Evolutionary conservation across 2,888 invertebrate species (phyloP), one percentile per base, ranked within the genome.

Genomic region (Xestia c-nigrum): DNA sequence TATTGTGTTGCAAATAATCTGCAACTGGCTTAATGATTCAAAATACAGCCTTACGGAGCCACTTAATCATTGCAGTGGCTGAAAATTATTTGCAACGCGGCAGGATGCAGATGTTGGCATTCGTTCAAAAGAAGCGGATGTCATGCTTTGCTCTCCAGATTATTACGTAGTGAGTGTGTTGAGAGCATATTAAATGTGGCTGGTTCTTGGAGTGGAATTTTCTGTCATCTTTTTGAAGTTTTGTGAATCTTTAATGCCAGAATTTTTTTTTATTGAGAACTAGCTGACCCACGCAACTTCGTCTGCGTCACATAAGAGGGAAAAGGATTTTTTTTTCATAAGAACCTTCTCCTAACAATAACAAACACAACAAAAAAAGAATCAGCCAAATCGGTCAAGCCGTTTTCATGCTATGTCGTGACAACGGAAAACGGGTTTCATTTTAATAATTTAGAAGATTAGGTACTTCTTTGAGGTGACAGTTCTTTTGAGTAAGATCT

Each of bases 51-150:
- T 77, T 72, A 59, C 63, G 43, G 66, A 73, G 74, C 75, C 78
- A 84, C 70, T 74, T 81, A 83, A 87, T 85, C 68, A 80, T 81
- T 87, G 81, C 77, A 85, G 80, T 77, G 50, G 69, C 63, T 72
- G 31, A 43, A 69, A 76, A 85, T 81, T 84, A 85, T 78, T 80
- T 80, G 74, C 65, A 73, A 76, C 77, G 77, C 72, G 55, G 14
- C 76, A 87, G 82, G 82, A 85, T 86, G 87, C 91, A 91, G 91
- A 89, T 89, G 89, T 85, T 88, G 81, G 77, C 84, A 86, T 70
- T 76, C 72, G 83, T 87, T 83, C 86, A 87, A 86, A 86, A 75
- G 80, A 72, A 74, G 81, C 88, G 82, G 86, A 85, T 87, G 89
- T 83, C 78, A 72, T 71, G 82, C 66, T 47, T 70, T 76, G 40